Conservation (phyloP, 2,797 vertebrate species). For the Acanthurus tractus region DNA sequence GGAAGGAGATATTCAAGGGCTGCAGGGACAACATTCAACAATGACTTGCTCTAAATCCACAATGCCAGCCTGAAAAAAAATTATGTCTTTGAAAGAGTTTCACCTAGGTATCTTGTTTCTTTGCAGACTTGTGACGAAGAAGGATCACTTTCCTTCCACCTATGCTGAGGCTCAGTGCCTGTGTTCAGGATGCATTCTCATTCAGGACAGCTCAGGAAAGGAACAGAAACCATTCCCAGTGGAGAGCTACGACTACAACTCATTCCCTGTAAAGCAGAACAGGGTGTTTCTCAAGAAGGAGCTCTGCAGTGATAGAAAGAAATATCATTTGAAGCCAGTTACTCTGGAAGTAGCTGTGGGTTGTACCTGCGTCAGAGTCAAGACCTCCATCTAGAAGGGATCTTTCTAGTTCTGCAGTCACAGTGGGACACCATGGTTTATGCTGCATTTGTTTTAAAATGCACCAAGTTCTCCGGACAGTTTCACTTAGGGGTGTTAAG, state of each 20-base stretch:
- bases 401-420: slow-evolving; percentile 53
- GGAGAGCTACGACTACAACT: slow-evolving; percentile 83
- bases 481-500: neutral
- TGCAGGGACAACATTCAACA: too few relatives aligned
- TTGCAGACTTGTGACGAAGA: slow-evolving; percentile 74
- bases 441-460: slow-evolving; percentile 87
- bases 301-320: slow-evolving; percentile 64
- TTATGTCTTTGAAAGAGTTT: neutral
- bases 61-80: too few relatives aligned
- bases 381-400: neutral
- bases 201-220: slow-evolving; percentile 81
- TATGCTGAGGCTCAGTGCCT: slow-evolving; percentile 88
- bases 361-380: slow-evolving; percentile 88
- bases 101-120: neutral
- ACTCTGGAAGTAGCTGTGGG: slow-evolving; percentile 79
- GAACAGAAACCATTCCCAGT: accelerated
- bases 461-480: slow-evolving; percentile 44
- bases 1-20: too few relatives aligned
- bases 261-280: slow-evolving; percentile 74
- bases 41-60: too few relatives aligned
- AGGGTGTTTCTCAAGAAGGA: slow-evolving; percentile 84
- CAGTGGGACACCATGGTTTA: slow-evolving; percentile 57
- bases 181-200: slow-evolving; percentile 89
- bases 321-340: slow-evolving; percentile 47
- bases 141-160: slow-evolving; percentile 81